Evolutionary conservation across 2,797 vertebrate genomes (phyloP).

Genomic region (Danio kyathit): DNA sequence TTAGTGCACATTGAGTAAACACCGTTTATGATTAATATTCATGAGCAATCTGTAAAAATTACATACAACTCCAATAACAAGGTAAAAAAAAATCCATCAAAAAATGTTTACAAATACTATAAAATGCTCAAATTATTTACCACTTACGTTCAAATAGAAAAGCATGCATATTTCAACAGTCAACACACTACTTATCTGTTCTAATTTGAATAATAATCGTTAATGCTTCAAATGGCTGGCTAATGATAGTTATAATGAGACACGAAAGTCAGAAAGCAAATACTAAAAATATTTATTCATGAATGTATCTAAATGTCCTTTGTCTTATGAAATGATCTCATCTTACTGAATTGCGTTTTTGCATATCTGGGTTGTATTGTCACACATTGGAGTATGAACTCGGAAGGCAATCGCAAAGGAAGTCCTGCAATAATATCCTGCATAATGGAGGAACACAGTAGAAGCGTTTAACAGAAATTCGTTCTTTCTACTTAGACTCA

Average conservation of each 20-base stretch:
- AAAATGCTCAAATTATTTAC: neutral
- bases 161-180: neutral
- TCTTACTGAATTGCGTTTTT: neutral
- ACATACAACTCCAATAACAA: conserved; percentile 6
- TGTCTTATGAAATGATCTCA: too few species aligned
- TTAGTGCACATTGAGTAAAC: neutral
- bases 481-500: conserved; percentile 18
- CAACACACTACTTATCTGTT: neutral
- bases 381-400: neutral
- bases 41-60: neutral
- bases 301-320: neutral
- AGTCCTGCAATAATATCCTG: neutral
- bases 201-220: neutral
- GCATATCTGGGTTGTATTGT: neutral
- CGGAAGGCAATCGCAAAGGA: neutral
- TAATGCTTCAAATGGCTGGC: neutral
- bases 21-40: neutral
- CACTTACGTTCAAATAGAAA: neutral
- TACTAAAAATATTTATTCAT: neutral
- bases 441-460: conserved; percentile 1
- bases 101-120: neutral
- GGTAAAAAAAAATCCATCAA: neutral
- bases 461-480: neutral
- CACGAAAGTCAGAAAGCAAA: neutral
- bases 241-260: neutral